Conservation (phyloP, 2,113 vertebrate species). For the Syngnathus typhle region DNA sequence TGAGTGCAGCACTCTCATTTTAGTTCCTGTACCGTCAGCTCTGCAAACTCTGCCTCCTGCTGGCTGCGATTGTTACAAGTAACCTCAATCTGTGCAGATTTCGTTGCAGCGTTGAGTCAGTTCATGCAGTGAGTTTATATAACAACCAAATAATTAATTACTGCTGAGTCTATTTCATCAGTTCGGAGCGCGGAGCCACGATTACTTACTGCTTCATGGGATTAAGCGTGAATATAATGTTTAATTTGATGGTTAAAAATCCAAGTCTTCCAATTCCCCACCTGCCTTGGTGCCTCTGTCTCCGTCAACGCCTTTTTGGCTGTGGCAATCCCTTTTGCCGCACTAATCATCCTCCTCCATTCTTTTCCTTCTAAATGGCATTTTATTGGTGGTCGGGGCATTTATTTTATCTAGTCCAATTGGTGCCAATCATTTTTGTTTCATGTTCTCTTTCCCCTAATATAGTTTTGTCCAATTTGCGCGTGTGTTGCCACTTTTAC, state of each 20-base stretch:
- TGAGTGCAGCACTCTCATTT: not conserved
- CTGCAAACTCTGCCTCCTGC: constrained; percentile 44
- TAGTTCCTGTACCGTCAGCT: constrained; percentile 5
- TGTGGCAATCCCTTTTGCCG: constrained; percentile 3
- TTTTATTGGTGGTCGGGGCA: constrained; percentile 19
- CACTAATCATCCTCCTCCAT: constrained; percentile 12
- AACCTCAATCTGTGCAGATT: constrained; percentile 22
- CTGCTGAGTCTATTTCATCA: not conserved
- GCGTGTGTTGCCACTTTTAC: constrained; percentile 19
- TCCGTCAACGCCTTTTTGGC: constrained; percentile 5
- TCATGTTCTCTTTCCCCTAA: not conserved
- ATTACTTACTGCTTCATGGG: not conserved
- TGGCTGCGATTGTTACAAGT: constrained; percentile 22
- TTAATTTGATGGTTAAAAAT: not conserved
- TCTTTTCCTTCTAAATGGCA: constrained; percentile 15
- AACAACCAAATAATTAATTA: constrained; percentile 26
- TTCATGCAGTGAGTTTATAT: constrained; percentile 28
- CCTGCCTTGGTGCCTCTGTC: constrained; percentile 1
- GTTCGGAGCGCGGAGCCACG: not conserved
- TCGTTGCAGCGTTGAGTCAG: constrained; percentile 20
- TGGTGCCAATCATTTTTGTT: not conserved
- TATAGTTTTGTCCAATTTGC: not conserved
- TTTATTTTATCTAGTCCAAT: constrained; percentile 21
- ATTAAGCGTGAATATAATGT: not conserved
- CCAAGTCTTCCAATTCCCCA: constrained; percentile 12